These are phyloP conservation scores for Cyclopterus lumpus DNA, from an alignment of 2,797 vertebrate species.

Conservation along the genomic window DNA sequence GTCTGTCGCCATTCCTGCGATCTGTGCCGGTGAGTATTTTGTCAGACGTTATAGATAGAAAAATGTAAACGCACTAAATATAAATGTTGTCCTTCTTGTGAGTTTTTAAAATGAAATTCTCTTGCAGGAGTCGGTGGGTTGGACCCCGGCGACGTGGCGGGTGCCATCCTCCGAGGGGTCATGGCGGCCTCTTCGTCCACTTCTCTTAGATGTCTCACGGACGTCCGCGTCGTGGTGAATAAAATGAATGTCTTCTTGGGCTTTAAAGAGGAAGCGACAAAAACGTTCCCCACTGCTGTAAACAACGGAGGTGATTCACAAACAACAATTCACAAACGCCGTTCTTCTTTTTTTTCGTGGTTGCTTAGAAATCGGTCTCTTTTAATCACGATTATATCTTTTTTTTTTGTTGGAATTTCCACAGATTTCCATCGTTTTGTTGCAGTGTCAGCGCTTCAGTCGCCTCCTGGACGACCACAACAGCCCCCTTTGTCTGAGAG, in stretches of 20 bases:
- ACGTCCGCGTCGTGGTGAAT: constrained; percentile 65
- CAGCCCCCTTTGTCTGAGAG: not conserved
- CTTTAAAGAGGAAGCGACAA: constrained; percentile 61
- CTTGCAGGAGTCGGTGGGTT: constrained; percentile 65
- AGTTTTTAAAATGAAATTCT: not conserved
- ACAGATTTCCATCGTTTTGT: not conserved
- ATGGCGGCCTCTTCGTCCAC: constrained; percentile 7
- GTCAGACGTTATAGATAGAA: fast-evolving
- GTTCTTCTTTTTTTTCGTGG: not conserved
- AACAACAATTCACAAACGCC: no score
- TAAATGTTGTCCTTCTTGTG: not conserved
- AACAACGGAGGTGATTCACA: constrained; percentile 43
- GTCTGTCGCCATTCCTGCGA: constrained; percentile 78
- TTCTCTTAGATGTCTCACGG: constrained; percentile 22
- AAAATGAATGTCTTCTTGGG: constrained; percentile 66
- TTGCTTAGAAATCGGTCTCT: not conserved
- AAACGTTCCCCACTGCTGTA: constrained; percentile 34
- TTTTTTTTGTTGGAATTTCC: not conserved
- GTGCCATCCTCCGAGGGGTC: constrained; percentile 66
- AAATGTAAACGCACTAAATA: not conserved
- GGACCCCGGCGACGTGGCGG: constrained; percentile 58
- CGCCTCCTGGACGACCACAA: not conserved
- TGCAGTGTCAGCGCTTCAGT: constrained; percentile 21
- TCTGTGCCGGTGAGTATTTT: constrained; percentile 69
- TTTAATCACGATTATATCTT: not conserved